Conservation (phyloP, 2,888 invertebrate genomes). For the Pollenia amentaria region DNA sequence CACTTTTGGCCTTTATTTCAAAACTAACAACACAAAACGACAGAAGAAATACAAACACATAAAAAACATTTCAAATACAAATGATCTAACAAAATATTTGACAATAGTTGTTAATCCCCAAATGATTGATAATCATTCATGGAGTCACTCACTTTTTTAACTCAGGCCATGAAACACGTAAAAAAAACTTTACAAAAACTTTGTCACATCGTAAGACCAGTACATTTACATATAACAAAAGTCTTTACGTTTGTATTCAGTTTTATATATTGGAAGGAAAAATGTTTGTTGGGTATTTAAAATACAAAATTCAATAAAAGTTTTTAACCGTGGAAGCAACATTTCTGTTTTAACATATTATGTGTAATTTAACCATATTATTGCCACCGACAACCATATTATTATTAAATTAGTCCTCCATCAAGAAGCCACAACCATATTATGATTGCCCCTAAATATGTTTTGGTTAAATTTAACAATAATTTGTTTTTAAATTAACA, state of each 20-base stretch:
- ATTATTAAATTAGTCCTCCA: too few species aligned
- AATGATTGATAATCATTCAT: constrained; percentile 71
- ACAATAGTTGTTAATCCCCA: constrained; percentile 71
- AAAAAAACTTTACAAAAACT: constrained; percentile 47
- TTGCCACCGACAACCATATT: too few species aligned
- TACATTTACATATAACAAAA: background rate
- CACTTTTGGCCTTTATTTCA: constrained; percentile 56
- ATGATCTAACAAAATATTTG: constrained; percentile 72
- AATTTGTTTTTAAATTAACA: too few species aligned
- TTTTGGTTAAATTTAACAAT: too few species aligned
- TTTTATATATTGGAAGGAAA: background rate
- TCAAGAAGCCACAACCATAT: too few species aligned
- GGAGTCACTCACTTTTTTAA: constrained; percentile 51
- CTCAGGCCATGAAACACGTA: background rate
- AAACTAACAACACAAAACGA: constrained; percentile 36
- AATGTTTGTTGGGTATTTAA: constrained; percentile 31
- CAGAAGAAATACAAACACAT: constrained; percentile 10
- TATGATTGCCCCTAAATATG: too few species aligned
- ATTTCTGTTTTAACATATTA: too few species aligned
- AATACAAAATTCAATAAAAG: too few species aligned
- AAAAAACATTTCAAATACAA: constrained; percentile 61
- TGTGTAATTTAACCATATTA: too few species aligned
- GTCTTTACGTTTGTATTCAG: background rate
- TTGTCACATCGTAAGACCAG: constrained; percentile 67
- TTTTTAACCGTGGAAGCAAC: too few species aligned